Conservation (phyloP, 2,797 vertebrate genomes). For the Tragelaphus eurycerus region DNA sequence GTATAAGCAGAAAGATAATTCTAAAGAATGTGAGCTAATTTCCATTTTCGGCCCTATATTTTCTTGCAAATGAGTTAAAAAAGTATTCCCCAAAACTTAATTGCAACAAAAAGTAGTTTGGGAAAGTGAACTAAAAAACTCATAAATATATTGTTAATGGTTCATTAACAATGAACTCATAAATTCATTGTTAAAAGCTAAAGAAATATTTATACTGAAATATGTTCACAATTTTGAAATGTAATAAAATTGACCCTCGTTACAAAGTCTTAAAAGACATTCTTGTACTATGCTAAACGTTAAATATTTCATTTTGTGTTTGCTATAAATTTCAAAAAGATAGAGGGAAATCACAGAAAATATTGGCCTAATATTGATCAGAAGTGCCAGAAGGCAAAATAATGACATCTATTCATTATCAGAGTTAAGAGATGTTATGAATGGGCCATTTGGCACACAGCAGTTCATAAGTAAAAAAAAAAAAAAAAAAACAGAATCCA, state of each 20-base stretch:
- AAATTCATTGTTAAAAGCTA: not conserved
- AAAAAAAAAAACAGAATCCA: not conserved
- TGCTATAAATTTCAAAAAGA: not conserved
- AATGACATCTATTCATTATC: not conserved
- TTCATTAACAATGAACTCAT: too few relatives aligned
- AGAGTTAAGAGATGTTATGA: not conserved
- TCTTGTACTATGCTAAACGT: not conserved
- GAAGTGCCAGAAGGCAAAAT: not conserved
- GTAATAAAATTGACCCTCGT: not conserved
- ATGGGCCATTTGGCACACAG: not conserved
- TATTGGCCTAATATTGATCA: not conserved
- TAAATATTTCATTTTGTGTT: constrained; percentile 17
- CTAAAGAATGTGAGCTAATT: not conserved
- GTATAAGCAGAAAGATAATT: not conserved
- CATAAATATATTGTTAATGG: not conserved
- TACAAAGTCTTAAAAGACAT: not conserved
- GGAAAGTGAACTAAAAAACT: not conserved
- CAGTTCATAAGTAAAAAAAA: not conserved
- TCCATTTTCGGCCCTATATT: not conserved
- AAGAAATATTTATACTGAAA: not conserved
- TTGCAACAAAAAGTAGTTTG: not conserved
- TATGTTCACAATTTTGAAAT: not conserved
- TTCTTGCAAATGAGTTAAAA: not conserved
- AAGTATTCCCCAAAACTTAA: not conserved
- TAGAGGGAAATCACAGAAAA: not conserved